Base-by-base conservation (phyloP, 2,797 vertebrate genomes). In the Sebastes variabilis region DNA sequence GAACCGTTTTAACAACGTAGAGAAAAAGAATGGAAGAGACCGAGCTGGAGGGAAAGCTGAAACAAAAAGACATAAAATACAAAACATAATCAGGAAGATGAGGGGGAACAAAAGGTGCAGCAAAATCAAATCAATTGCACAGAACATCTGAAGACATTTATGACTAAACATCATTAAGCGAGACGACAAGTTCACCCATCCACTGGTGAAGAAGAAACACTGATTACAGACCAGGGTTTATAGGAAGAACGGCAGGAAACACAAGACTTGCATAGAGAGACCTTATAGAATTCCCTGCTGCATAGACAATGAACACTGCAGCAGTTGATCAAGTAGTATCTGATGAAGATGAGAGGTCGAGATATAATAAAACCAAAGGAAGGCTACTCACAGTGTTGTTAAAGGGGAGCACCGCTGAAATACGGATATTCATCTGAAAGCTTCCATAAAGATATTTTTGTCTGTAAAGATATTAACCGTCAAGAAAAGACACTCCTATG, bases 231-330 rank as follows among this genome's bases (percentile, higher is more conserved):
- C 7, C 18, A 61, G 75, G n/a, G 29, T 61, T 46, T 55, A 32
- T 3, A 59, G 42, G 56, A 82, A 77, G 18, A 79, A 83, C 16
- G 11, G 61, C 78, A 88, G 79, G 79, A 84, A 84, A 87, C 71
- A 77, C 61, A 81, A 89, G 69, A 89, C 84, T 94, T 94, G 91
- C 94, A 94, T 94, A 94, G 92, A 94, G 73, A 88, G 75, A 85
- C 9, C 34, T 61, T 79, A 78, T 24, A 65, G 29, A 74, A 64
- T 76, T 83, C 65, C 70, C 69, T 36, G 27, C 87, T 89, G 89
- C 87, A 90, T 75, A 91, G 85, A 85, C 65, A 55, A 69, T 18
- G 77, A 80, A 77, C 75, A 42, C 36, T 74, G 83, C 90, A 90
- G 87, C 80, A 65, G 71, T 83, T 86, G 46, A 75, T 87, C 77